These are phyloP conservation scores for Sinocyclocheilus rhinocerous DNA, from an alignment of 2,113 vertebrate species.

Conservation along the genomic window DNA sequence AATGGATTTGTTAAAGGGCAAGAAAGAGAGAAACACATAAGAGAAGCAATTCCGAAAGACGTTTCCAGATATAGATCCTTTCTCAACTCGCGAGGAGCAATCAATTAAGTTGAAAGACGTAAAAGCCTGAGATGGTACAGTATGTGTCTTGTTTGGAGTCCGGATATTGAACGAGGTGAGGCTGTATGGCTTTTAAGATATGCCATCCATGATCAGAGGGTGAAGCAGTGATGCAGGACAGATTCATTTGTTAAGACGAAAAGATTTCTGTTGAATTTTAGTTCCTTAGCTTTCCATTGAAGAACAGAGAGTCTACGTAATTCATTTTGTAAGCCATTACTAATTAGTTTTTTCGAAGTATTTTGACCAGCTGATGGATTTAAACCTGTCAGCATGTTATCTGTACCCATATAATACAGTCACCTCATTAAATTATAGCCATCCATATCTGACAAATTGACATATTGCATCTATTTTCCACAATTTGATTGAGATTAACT, in stretches of 20 bases:
- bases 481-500: not conserved
- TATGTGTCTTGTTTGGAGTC: conserved; percentile 30
- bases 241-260: not conserved
- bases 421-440: not conserved
- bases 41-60: conserved; percentile 24
- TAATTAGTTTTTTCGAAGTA: not conserved
- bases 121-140: conserved; percentile 1
- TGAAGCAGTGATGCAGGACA: conserved; percentile 10
- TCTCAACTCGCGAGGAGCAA: conserved; percentile 23
- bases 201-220: conserved; percentile 22
- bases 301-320: not conserved
- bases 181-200: conserved; percentile 2
- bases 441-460: conserved; percentile 15
- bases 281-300: not conserved
- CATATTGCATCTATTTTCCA: not conserved
- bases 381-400: conserved; percentile 16
- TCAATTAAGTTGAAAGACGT: conserved; percentile 42
- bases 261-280: not conserved
- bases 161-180: not conserved
- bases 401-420: not conserved
- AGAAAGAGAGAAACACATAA: conserved; percentile 23
- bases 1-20: conserved; percentile 44
- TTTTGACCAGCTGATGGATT: conserved; percentile 17
- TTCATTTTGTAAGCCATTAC: not conserved
- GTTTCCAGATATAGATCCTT: conserved; percentile 26